Evolutionary conservation across 2,888 invertebrate species (phyloP), one percentile per base, ranked within the genome.

Genomic region (Hipparchia sbordonii): DNA sequence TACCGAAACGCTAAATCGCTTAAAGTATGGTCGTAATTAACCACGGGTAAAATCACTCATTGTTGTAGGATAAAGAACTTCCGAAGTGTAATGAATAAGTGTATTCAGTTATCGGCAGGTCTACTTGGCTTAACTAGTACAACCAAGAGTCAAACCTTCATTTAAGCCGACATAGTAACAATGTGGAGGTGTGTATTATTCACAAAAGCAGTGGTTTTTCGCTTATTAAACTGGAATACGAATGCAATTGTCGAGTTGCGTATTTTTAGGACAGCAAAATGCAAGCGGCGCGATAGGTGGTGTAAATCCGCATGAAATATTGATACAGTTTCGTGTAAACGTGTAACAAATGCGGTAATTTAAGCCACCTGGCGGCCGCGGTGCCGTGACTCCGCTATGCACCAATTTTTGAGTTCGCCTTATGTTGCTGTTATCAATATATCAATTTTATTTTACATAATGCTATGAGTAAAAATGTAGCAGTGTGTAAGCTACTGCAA

Each of bases 321-420:
- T 93, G 93, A 93, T 93, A 93, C 93, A 93, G 93, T 93, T 93
- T 92, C 90, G 91, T 91, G 93, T 92, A 92, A 93, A 92, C 93
- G 93, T 91, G 92, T 93, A 93, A 93, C 93, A 93, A 93, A 93
- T 93, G 93, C 90, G 92, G 93, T 93, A 92, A 93, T 93, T 93
- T 89, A 85, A 90, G 87, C 87, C 93, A 93, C 93, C 93, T 93
- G 93, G 87, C 81, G 84, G 82, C 84, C 86, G 87, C 86, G 82
- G 80, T 82, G 82, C 85, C 81, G 81, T 79, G 80, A 79, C 81
- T 81, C 80, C 79, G 83, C 87, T 85, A 87, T 89, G 90, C 89
- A 89, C 87, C 89, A 90, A 85, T 89, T 91, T 90, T 89, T 75
- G 86, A 87, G 90, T 87, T 86, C 85, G 87, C 87, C 85, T 88